Conservation (phyloP, 35 echinoderm and acorn worm species). For the Diadema setosum region DNA sequence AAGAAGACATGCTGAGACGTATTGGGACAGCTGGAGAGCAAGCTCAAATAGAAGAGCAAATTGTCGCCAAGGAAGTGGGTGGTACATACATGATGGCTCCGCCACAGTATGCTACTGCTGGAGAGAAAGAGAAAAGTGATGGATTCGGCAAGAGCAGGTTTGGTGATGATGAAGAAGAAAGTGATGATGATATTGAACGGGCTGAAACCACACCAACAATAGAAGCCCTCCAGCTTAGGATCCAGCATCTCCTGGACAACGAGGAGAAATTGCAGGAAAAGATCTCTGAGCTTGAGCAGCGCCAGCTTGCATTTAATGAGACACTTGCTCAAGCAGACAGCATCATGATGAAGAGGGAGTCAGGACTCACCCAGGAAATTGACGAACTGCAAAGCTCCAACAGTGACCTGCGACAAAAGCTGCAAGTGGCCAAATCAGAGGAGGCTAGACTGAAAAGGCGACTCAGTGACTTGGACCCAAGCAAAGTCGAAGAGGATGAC, state of each 20-base stretch:
- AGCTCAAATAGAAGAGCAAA: background rate
- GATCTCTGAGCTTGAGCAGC: conserved; percentile 60
- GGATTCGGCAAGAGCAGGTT: too few relatives aligned
- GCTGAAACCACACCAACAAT: background rate
- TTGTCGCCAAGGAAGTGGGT: background rate
- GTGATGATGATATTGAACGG: background rate
- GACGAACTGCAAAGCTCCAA: conserved; percentile 62
- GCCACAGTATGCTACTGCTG: background rate
- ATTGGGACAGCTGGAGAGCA: background rate
- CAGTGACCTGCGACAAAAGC: conserved; percentile 38
- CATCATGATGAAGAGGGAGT: conserved; percentile 83
- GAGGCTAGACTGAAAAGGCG: background rate
- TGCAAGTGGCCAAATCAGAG: background rate
- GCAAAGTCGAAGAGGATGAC: background rate
- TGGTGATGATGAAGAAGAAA: background rate
- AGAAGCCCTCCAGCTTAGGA: conserved; percentile 6
- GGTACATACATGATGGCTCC: background rate
- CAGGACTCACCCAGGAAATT: conserved; percentile 48
- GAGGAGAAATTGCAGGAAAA: conserved; percentile 34
- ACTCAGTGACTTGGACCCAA: background rate
- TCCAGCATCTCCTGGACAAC: conserved; percentile 42
- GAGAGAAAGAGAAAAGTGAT: background rate
- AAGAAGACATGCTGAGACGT: background rate
- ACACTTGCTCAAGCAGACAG: conserved; percentile 78
- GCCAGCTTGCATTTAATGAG: conserved; percentile 79